Evolutionary conservation across 1,140 invertebrate species (phyloP).

Genomic region (Tigriopus japonicus): DNA sequence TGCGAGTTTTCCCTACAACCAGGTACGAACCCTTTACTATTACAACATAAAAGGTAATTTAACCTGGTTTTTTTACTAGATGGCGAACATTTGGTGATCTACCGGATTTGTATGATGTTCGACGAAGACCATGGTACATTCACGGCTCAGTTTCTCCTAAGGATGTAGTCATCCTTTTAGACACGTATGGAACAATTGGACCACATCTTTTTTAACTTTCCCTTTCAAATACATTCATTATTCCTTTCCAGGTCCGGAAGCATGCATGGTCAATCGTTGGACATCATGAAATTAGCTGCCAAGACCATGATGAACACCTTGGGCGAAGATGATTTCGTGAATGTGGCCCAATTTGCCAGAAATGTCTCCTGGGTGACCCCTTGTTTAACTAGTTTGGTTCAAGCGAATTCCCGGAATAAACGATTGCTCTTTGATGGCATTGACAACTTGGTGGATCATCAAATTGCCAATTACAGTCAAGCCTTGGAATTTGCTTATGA

Average conservation of each 20-base stretch:
- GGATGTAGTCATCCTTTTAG: conserved; percentile 37
- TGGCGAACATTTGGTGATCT: conserved; percentile 19
- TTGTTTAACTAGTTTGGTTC: conserved; percentile 31
- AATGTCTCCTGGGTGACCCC: conserved; percentile 24
- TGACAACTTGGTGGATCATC: conserved; percentile 25
- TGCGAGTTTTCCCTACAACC: conserved; percentile 30
- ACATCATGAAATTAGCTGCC: conserved; percentile 40
- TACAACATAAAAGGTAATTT: neutral
- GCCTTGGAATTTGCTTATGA: conserved; percentile 35
- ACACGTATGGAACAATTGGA: conserved; percentile 25
- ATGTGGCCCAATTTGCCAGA: conserved; percentile 34
- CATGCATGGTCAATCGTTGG: conserved; percentile 38
- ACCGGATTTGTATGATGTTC: conserved; percentile 31
- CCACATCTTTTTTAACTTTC: neutral
- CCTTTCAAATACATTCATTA: neutral
- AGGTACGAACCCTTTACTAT: conserved; percentile 15
- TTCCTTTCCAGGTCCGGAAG: conserved; percentile 33
- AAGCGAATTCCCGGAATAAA: conserved; percentile 33
- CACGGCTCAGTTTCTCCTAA: conserved; percentile 36
- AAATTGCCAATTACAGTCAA: conserved; percentile 34
- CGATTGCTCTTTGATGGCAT: conserved; percentile 25
- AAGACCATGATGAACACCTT: conserved; percentile 37
- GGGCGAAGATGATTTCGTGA: conserved; percentile 40
- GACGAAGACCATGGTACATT: conserved; percentile 34
- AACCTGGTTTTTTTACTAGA: conserved; percentile 12